Evolutionary conservation across 1,140 invertebrate genomes (phyloP), one percentile per base, ranked within the genome.

Genomic region (Oryctes rhinoceros): DNA sequence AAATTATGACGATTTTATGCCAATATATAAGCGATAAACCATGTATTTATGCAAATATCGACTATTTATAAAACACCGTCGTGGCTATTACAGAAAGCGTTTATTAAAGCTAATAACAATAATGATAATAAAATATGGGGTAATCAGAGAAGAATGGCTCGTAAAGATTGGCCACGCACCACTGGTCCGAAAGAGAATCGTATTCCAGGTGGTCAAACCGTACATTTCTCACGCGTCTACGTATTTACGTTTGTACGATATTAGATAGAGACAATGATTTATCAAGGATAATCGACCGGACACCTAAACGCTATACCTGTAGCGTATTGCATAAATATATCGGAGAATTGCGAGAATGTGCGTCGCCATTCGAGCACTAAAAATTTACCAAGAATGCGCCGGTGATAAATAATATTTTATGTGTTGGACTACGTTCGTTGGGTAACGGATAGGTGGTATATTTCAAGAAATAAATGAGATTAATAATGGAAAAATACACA

Each of bases 61-160:
- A n/a, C 53, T 59, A 59, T 59, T 59, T 59, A 59, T 59, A 59
- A 59, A 15, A n/a, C 53, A 59, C 53, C 53, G 53, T n/a, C 1
- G 3, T 59, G 6, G 24, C 2, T 59, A 59, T 59, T 59, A 18
- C n/a, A 59, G 53, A n/a, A n/a, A 59, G 53, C 18, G 49, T 15
- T 53, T 2, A 59, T 59, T 59, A n/a, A n/a, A 15, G 18, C 53
- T 59, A 59, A 59, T 59, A 59, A 59, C 15, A 15, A 59, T 59
- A 59, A 59, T 18, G 18, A 59, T 59, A 59, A 18, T 59, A 59
- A 59, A 18, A 59, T 59, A 59, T 59, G 53, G 53, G 53, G 53
- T 59, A 59, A 59, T 59, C 53, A 6, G 53, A 59, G 53, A 59
- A 59, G 53, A 59, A 59, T 18, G 15, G 53, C 53, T 59, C 53